phyloP scores from a whole-genome alignment of 1,140 invertebrate genomes.

The Eueides isabella region DNA sequence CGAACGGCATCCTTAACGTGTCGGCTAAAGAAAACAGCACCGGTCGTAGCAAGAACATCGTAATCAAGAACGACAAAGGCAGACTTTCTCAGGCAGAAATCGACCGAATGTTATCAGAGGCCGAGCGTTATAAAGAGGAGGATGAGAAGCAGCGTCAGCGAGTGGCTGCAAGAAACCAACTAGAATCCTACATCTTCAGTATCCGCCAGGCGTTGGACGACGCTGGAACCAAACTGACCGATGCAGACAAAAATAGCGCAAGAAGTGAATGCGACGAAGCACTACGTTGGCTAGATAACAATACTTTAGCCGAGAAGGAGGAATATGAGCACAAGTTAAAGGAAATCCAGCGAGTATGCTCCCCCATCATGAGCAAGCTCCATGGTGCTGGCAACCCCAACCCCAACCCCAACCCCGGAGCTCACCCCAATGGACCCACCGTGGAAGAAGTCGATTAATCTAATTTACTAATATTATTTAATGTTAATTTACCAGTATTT shows the following conservation, averaged over 20 bases:
- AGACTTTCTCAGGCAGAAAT: constrained; percentile 95
- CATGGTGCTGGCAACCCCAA: constrained; percentile 76
- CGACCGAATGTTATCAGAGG: constrained; percentile 93
- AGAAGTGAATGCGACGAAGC: constrained; percentile 82
- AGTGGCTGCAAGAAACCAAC: constrained; percentile 89
- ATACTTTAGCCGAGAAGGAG: constrained; percentile 83
- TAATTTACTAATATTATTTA: background rate
- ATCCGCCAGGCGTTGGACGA: constrained; percentile 86
- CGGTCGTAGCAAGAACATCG: constrained; percentile 89
- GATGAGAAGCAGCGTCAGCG: constrained; percentile 87
- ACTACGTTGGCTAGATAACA: constrained; percentile 84
- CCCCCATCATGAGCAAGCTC: constrained; percentile 89
- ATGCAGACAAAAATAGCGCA: constrained; percentile 85
- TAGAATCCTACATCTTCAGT: constrained; percentile 92
- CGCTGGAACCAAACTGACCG: constrained; percentile 80
- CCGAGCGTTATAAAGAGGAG: constrained; percentile 87
- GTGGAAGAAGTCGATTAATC: constrained; percentile 56
- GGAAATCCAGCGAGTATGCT: constrained; percentile 87
- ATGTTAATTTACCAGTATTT: constrained; percentile 21
- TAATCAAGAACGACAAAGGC: constrained; percentile 96
- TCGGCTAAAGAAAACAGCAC: constrained; percentile 85
- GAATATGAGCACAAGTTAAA: constrained; percentile 86
- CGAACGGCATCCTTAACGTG: constrained; percentile 88
- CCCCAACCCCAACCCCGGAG: constrained; percentile 33
- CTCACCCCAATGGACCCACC: constrained; percentile 45